A percentile compares a stretch with the other conserved stretches of the same genome.
These are phyloP conservation scores for Patella ulyssiponensis DNA, from an alignment of 2,888 invertebrate genomes.

Conservation along the genomic window DNA sequence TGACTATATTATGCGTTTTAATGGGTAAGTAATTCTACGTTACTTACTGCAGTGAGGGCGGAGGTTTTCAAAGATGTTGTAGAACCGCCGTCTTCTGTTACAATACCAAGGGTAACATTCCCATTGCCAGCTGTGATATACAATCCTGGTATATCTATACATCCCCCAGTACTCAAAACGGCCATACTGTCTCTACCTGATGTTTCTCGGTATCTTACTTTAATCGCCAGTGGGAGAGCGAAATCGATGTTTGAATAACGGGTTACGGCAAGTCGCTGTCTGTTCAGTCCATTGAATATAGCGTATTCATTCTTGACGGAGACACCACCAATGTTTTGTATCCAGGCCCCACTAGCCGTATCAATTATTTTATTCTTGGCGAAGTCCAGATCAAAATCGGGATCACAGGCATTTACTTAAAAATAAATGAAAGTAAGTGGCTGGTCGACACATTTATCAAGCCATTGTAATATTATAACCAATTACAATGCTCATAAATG, in stretches of 20 bases:
- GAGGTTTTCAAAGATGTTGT: background rate
- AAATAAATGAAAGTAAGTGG: too few species aligned
- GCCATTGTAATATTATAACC: too few species aligned
- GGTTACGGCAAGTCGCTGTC: background rate
- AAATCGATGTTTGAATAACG: background rate
- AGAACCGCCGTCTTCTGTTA: background rate
- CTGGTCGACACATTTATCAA: too few species aligned
- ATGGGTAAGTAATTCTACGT: background rate
- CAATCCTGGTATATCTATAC: background rate
- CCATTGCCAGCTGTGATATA: background rate
- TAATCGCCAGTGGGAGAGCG: background rate
- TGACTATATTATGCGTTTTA: too few species aligned
- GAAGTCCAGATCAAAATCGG: background rate
- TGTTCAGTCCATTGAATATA: background rate
- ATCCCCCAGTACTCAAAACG: background rate
- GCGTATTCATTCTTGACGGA: background rate
- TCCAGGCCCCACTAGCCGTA: too few species aligned
- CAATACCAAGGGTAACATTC: background rate
- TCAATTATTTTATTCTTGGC: background rate
- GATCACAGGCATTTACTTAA: background rate
- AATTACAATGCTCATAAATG: too few species aligned
- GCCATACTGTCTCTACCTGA: background rate
- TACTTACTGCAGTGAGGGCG: background rate
- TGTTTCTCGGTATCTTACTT: conserved; percentile 4
- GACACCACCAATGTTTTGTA: background rate